Percentiles rank a stretch among this genome's conserved stretches.
These are phyloP conservation scores for Cistogaster globosa DNA, from an alignment of 2,888 invertebrate species.

Conservation along the genomic window DNA sequence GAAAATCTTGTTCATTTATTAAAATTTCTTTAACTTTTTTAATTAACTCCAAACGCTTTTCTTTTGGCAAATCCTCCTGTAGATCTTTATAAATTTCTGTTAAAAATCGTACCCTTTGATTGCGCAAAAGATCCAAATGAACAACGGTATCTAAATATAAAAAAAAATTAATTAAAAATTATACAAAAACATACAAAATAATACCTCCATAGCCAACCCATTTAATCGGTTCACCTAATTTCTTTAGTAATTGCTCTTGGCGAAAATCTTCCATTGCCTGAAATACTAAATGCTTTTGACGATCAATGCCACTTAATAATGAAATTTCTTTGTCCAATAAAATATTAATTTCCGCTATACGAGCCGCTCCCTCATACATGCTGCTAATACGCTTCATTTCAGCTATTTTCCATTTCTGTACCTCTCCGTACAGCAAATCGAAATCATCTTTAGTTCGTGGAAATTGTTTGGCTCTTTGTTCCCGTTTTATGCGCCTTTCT, in stretches of 20 bases:
- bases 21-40: slow-evolving; percentile 87
- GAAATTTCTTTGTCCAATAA: slow-evolving; percentile 89
- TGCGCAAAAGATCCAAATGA: slow-evolving; percentile 91
- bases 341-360: slow-evolving; percentile 88
- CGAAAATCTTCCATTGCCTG: slow-evolving; percentile 86
- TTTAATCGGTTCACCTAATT: slow-evolving; percentile 88
- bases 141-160: slow-evolving; percentile 83
- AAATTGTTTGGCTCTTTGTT: slow-evolving; percentile 87
- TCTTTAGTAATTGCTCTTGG: slow-evolving; percentile 86
- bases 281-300: slow-evolving; percentile 86
- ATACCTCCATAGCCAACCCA: slow-evolving; percentile 90
- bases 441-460: slow-evolving; percentile 89
- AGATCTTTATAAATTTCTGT: slow-evolving; percentile 89
- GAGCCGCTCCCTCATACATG: slow-evolving; percentile 87
- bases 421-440: slow-evolving; percentile 87
- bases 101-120: slow-evolving; percentile 90
- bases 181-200: background rate
- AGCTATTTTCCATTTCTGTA: slow-evolving; percentile 81
- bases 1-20: slow-evolving; percentile 78
- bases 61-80: slow-evolving; percentile 84
- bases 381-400: slow-evolving; percentile 86
- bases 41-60: slow-evolving; percentile 88
- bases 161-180: background rate
- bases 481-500: slow-evolving; percentile 83
- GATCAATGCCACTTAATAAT: slow-evolving; percentile 85